Evolutionary conservation across 2,113 vertebrate species (phyloP).

Genomic region (Polyodon spathula): DNA sequence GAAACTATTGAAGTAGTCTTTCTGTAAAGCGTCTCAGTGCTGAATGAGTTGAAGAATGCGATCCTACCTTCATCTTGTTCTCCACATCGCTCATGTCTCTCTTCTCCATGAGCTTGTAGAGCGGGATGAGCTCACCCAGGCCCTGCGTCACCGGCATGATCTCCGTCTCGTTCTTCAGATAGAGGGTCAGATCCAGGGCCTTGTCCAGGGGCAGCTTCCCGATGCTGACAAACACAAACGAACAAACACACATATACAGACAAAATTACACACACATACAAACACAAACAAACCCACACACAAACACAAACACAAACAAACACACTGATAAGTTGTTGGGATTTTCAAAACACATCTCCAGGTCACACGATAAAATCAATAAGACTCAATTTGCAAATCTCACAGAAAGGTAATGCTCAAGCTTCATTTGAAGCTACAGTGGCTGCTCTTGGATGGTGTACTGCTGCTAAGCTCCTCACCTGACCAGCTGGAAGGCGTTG

Average conservation of each 20-base stretch:
- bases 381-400: no score
- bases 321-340: no score
- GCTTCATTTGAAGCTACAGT: no score
- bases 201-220: constrained; percentile 68
- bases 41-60: neutral
- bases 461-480: constrained; percentile 46
- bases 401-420: no score
- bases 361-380: no score
- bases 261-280: no score
- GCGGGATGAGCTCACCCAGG: constrained; percentile 66
- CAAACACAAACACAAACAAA: no score
- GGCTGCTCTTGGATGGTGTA: neutral
- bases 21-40: no score
- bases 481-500: constrained; percentile 78
- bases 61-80: constrained; percentile 59
- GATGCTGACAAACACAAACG: constrained; percentile 47
- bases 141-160: constrained; percentile 76
- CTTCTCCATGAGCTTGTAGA: constrained; percentile 83
- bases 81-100: constrained; percentile 61
- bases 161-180: constrained; percentile 70
- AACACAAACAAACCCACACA: no score
- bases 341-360: no score
- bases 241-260: no score
- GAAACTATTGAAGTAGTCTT: no score
- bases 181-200: constrained; percentile 74